Base-by-base conservation (phyloP, 2,888 invertebrate species). In the Marasmarcha lunaedactyla region DNA sequence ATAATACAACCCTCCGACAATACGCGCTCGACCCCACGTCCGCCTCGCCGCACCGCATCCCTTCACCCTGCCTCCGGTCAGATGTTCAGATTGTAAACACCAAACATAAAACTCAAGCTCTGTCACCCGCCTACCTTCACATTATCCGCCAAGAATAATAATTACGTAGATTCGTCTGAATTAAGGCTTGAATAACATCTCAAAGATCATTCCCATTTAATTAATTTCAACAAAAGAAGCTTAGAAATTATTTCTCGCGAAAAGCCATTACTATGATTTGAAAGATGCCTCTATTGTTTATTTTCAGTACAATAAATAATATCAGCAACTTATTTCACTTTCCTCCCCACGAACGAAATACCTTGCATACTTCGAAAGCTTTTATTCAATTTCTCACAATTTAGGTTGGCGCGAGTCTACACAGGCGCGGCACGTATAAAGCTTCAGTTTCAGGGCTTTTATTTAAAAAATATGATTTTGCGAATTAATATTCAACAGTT, bases 401-500 rank as follows among this genome's bases (percentile, higher is more conserved):
- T 52, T 47, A 37, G 43, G 48, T 42, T 33, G 41, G 43, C 46
- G 46, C 43, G 43, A 30, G 42, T 55, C 25, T 47, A 55, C 57
- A 58, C 52, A 48, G 50, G 50, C 55, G 57, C 58, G 54, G 52
- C 20, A 7, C 7, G 20, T 3, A 20, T 20, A 46, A 41, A 53
- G 56, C 51, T 56, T 57, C 48, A 46, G 54, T 61, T 60, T 63
- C 53, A 58, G n/a, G n/a, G 57, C 60, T 63, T 66, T 66, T 59
- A 69, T 68, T 45, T 52, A 48, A 57, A 50, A 55, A 64, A 71
- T 69, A 69, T 68, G 67, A 70, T 72, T 71, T 69, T 50, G 55
- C 47, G 46, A 70, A 70, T 78, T 71, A 78, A 78, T 78, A 79
- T 81, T 77, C 71, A 81, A 71, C 76, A 74, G 73, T 72, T 73